These are phyloP conservation scores for Poeciliopsis prolifica DNA, from an alignment of 2,113 vertebrate species.

Conservation along the genomic window DNA sequence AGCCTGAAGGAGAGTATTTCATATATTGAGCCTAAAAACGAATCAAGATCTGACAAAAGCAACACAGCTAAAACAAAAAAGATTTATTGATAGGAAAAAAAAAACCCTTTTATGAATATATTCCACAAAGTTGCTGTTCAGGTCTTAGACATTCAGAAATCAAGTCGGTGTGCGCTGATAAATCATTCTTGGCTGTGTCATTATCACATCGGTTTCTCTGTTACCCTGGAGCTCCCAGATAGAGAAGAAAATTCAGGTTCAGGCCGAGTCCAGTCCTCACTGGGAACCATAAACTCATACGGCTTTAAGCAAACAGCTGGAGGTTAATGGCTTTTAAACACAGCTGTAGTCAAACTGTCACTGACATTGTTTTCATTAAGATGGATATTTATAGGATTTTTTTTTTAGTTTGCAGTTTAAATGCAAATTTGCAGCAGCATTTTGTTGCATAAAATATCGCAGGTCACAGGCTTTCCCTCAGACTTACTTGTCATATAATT, in stretches of 20 bases:
- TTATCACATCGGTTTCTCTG: slow-evolving; percentile 35
- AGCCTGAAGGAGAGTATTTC: slow-evolving; percentile 6
- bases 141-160: slow-evolving; percentile 42
- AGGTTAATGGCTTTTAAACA: neutral
- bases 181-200: slow-evolving; percentile 60
- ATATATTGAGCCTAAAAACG: slow-evolving; percentile 7
- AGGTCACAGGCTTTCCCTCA: too few species aligned
- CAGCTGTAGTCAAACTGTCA: neutral
- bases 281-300: slow-evolving; percentile 16
- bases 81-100: neutral
- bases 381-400: neutral
- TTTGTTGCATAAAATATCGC: neutral
- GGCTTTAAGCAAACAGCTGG: slow-evolving; percentile 5
- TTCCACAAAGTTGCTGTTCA: slow-evolving; percentile 29
- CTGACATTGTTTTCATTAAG: neutral
- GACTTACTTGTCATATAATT: too few species aligned
- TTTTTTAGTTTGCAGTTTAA: neutral
- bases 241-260: slow-evolving; percentile 17
- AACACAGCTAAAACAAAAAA: slow-evolving; percentile 5
- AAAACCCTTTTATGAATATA: slow-evolving; percentile 15
- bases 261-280: slow-evolving; percentile 11
- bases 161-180: slow-evolving; percentile 49
- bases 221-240: slow-evolving; percentile 47
- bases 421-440: neutral
- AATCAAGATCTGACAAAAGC: slow-evolving; percentile 15